Base-by-base conservation (phyloP, 1,140 invertebrate genomes). In the Sweltsa coloradensis region DNA sequence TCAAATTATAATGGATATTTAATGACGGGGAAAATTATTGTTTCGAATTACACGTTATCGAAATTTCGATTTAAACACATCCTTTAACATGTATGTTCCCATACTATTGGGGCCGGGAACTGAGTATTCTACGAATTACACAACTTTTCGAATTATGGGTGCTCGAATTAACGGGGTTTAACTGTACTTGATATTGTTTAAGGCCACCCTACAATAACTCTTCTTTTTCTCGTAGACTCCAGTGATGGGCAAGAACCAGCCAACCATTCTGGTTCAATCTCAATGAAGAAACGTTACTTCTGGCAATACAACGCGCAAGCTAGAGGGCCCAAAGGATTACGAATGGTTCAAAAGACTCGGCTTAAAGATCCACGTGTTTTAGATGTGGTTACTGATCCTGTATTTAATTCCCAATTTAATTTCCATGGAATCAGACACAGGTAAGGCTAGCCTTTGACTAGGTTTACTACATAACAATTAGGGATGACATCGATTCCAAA, bases 281-380 rank as follows among this genome's bases (percentile, higher is more conserved):
- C 64, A 34, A 89, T 87, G 60, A 87, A 83, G 55, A 89, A 92
- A 58, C 73, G 84, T 47, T 96, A 80, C 64, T 97, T 98, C 65
- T 98, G 95, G 94, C 94, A 97, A 62, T 97, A 98, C 61, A 98
- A 98, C 69, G 88, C 96, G 4, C 94, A 97, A 69, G 90, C 92
- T 1, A 98, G 97, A 72, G 94, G 94, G 2, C 93, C 94, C 3
- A 97, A 97, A 69, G 89, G 92, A 34, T 87, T 90, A 58, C 71
- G 88, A 54, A 66, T 92, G 26, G 79, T 87, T 19, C 74, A 89
- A 50, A 80, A 85, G 60, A 80, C 83, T 3, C 82, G 88, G 57
- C 76, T 83, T 18, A 81, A 88, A 59, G 89, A 97, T 73, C 92
- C 93, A n/a, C 91, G 96, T 69, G 77, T 88, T 14, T 67, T 96